Evolutionary conservation across 2,888 invertebrate species (phyloP), one percentile per base, ranked within the genome.

Genomic region (Sphinx pinastri): DNA sequence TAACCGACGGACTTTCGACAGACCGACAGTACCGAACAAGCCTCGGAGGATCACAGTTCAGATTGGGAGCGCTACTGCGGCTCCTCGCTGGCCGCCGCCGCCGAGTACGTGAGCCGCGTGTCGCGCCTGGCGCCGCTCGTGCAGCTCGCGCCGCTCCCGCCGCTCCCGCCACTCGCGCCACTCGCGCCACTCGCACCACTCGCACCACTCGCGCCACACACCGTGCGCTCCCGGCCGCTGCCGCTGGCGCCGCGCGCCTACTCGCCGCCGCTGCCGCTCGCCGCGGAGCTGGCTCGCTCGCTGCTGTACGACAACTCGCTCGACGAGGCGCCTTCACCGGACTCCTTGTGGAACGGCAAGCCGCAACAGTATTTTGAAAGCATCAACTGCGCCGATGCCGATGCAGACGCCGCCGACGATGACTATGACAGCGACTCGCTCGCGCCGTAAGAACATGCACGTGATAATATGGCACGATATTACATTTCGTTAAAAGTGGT

Each of bases 321-420:
- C 55, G 55, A 55, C 19, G 55, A 55, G 76, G 79, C 77, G 77
- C 19, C 84, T 70, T 84, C 90, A 71, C 67, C 94, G 86, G 95
- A 91, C 81, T 95, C 89, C 81, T 92, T 94, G 80, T 96, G 94
- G 96, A 93, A 88, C 85, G 94, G 84, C 78, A 91, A 84, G 81
- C 92, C 89, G 79, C 94, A 86, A 82, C 92, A 89, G 71, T 96
- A 95, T 85, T 96, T 96, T 84, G 96, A 96, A 86, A 96, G 96
- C 86, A 96, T 96, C 87, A 84, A 89, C 72, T 95, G 95, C 84
- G 95, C 94, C 7, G 6, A 38, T 8, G 38, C 63, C 83, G 81
- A 19, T 76, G 73, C 69, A 54, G 71, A 74, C 73, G 71, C 71
- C 16, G 75, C 72, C 10, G 76, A 72, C 16, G 75, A 77, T 25